A percentile compares a stretch with the other conserved stretches of the same genome.
Conservation (phyloP, 2,888 invertebrate genomes). For the Macrophya annulata region DNA sequence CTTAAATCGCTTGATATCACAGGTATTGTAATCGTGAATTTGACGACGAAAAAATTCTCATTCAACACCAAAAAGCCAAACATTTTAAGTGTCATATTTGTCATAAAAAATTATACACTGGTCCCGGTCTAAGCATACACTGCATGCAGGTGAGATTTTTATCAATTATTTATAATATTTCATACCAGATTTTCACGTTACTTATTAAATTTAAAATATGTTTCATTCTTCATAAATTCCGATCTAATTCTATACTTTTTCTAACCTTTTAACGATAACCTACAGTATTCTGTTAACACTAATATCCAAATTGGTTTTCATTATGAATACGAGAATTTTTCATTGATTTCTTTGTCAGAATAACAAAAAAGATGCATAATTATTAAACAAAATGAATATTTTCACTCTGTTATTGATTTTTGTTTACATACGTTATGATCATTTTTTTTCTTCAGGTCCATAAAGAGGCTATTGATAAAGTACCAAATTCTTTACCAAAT, state of each 20-base stretch:
- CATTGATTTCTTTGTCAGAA: no score
- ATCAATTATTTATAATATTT: constrained; percentile 25
- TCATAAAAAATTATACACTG: constrained; percentile 99
- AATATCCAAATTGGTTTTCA: not conserved
- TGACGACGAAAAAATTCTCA: constrained; percentile 99
- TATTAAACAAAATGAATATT: no score
- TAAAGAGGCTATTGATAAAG: constrained; percentile 99
- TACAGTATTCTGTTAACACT: not conserved
- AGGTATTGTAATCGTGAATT: constrained; percentile 99
- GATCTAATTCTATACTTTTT: not conserved
- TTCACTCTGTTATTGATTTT: no score
- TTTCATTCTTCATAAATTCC: not conserved
- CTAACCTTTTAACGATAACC: not conserved
- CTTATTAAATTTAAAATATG: no score
- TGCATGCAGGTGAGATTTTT: constrained; percentile 94
- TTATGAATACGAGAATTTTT: no score
- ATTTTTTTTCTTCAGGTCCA: constrained; percentile 87
- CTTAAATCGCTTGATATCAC: constrained; percentile 66
- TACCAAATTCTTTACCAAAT: constrained; percentile 98
- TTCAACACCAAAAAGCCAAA: constrained; percentile 99
- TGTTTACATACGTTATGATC: not conserved
- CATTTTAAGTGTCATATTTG: constrained; percentile 99
- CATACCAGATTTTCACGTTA: not conserved
- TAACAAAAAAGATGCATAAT: no score
- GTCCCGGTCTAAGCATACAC: constrained; percentile 98